These are phyloP conservation scores for Protodeltote pygarga DNA, from an alignment of 2,888 invertebrate species.

Conservation along the genomic window DNA sequence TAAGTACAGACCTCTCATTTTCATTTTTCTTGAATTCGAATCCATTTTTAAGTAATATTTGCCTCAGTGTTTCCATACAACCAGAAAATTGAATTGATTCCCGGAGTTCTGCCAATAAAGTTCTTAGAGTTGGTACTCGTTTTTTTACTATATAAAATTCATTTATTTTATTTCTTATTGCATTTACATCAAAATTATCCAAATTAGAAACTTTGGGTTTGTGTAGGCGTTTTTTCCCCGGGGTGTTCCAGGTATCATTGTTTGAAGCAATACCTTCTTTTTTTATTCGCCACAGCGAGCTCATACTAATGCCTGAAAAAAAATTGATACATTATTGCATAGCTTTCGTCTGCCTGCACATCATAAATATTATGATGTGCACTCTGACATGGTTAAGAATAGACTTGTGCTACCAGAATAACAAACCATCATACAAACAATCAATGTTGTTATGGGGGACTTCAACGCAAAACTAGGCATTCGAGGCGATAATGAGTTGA, in stretches of 20 bases:
- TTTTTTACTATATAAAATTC: slow-evolving; percentile 36
- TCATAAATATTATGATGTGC: too few species aligned
- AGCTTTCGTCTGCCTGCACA: too few species aligned
- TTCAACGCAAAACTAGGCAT: too few species aligned
- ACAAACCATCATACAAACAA: background rate
- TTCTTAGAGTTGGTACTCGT: slow-evolving; percentile 31
- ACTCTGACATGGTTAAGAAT: too few species aligned
- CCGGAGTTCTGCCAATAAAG: slow-evolving; percentile 18
- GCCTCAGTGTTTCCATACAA: slow-evolving; percentile 8
- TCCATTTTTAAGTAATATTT: slow-evolving; percentile 15
- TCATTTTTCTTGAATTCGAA: slow-evolving; percentile 24
- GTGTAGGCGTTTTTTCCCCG: slow-evolving; percentile 19
- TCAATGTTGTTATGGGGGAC: background rate
- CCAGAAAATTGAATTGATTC: slow-evolving; percentile 23
- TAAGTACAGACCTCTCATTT: slow-evolving; percentile 23
- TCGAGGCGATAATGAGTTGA: too few species aligned
- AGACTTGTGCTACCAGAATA: too few species aligned
- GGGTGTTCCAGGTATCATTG: slow-evolving; percentile 11
- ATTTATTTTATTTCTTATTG: slow-evolving; percentile 25
- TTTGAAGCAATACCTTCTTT: slow-evolving; percentile 6
- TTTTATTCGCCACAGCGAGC: slow-evolving; percentile 14
- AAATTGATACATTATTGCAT: too few species aligned
- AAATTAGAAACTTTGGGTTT: slow-evolving; percentile 9
- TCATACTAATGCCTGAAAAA: slow-evolving; percentile 17
- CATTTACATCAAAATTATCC: slow-evolving; percentile 5